Base-by-base conservation (phyloP, 2,113 vertebrate genomes). In the Pheucticus melanocephalus region DNA sequence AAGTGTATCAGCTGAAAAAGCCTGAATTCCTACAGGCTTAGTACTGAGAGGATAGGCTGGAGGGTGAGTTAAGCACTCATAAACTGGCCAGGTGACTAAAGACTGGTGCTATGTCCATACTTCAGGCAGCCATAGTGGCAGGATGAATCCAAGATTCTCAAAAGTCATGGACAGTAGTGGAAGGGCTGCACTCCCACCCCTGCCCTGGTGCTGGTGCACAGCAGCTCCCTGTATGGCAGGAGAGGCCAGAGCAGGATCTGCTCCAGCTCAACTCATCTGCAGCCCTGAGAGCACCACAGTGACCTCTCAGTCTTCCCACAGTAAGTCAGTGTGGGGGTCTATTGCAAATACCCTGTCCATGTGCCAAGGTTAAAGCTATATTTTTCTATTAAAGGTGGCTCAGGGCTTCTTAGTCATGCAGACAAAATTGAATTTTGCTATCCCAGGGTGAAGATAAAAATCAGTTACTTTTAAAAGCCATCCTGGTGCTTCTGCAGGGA, bases 281-380 rank as follows among this genome's bases (percentile, higher is more conserved):
- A 82, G 30, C 40, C 50, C 68, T 18, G 82, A 47, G 25, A 57
- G 37, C 77, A 70, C 27, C 21, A 3, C 0, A 9, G 18, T 7
- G 51, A 63, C 31, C 42, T 76, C 13, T 0, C 25, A 9, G 25
- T 31, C 60, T 44, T 63, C 33, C 9, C 57, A 31, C 22, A 44
- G 21, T 7, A 3, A 40, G 5, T 51, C 60, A 61, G 0, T 11
- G 0, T 3, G 20, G 30, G 27, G 13, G 7, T 45, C 48, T 44
- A 12, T 5, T 80, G 77, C 44, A 81, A 9, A 73, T 56, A 56
- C 22, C 2, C 17, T 18, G 47, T 56, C 45, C 37, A 1, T 10
- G 15, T 44, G 37, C n/a, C 33, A 27, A 80, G 53, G 20, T 28
- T 45, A 44, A 30, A 39, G 31, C 54, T 64, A 35, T 60, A 30